Evolutionary conservation across 2,113 vertebrate genomes (phyloP), one percentile per base, ranked within the genome.

Genomic region (Mastomys coucha): DNA sequence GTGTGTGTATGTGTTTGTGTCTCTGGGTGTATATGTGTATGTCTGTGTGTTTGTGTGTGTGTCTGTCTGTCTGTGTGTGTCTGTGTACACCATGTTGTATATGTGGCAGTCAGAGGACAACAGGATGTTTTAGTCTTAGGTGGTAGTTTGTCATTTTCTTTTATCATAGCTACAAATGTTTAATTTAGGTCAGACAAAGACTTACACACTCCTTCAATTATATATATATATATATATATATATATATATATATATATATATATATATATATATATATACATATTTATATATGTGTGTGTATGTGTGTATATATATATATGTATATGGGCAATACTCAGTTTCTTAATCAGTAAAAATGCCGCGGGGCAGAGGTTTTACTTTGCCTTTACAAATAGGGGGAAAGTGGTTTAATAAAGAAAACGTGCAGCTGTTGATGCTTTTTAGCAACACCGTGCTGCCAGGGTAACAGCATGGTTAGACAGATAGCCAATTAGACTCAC

Each of bases 341-440:
- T 72, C 28, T 28, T 60, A 81, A 24, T 51, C 8, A 53, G 8
- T 92, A 84, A 96, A 95, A 95, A 86, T 73, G 20, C 28, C 49
- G 63, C 36, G 26, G 90, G 56, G 31, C 14, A 19, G 19, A 56
- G 76, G 22, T 75, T 93, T 75, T 95, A 58, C 85, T 94, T 88
- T 77, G 65, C 17, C 56, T 94, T 78, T 10, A 26, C 49, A 63
- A 56, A 70, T 56, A 45, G n/a, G 36, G 8, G 42, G 75, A 56
- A 56, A 89, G 28, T 72, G 33, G 49, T 63, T 92, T 89, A 63
- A 84, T 86, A 76, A 88, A 93, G 91, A 88, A 96, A 90, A 45
- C 65, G 45, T 65, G n/a, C 1, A 67, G 19, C 58, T 85, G 80
- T 70, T 33, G 45, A 60, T 51, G 67, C 53, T 4, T 85, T 89